phyloP scores from a whole-genome alignment of 1,140 invertebrate species.

The Aethina tumida region DNA sequence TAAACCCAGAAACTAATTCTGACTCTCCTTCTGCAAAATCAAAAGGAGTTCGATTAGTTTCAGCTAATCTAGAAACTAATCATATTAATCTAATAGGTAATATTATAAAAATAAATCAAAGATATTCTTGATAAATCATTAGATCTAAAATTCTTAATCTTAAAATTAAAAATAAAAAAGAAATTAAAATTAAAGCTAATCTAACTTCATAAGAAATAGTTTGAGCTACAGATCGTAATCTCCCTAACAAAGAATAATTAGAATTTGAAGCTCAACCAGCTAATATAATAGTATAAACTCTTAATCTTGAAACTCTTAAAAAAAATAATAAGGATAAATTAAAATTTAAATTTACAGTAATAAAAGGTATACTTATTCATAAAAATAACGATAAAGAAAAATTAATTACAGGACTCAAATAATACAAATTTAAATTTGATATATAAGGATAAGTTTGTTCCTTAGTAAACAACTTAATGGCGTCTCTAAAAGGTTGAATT shows the following conservation, averaged over 20 bases:
- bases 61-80: slow-evolving; percentile 50
- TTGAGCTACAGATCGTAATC: slow-evolving; percentile 50
- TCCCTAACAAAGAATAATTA: slow-evolving; percentile 53
- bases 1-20: slow-evolving; percentile 68
- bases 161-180: slow-evolving; percentile 37
- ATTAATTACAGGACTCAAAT: slow-evolving; percentile 45
- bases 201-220: slow-evolving; percentile 60
- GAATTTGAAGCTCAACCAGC: slow-evolving; percentile 56
- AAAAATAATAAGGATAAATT: slow-evolving; percentile 43
- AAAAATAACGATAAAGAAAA: slow-evolving; percentile 45
- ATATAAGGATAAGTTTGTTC: slow-evolving; percentile 40
- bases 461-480: slow-evolving; percentile 55
- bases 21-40: slow-evolving; percentile 68
- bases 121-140: slow-evolving; percentile 33
- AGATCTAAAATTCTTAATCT: slow-evolving; percentile 34
- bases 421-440: slow-evolving; percentile 45
- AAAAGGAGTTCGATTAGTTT: slow-evolving; percentile 66
- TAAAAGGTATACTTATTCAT: slow-evolving; percentile 41
- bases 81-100: slow-evolving; percentile 44
- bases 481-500: slow-evolving; percentile 56
- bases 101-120: slow-evolving; percentile 42
- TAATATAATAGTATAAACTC: slow-evolving; percentile 46
- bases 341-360: slow-evolving; percentile 34
- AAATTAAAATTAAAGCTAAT: slow-evolving; percentile 45
- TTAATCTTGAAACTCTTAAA: slow-evolving; percentile 43